Base-by-base conservation (phyloP, 2,888 invertebrate species). In the Neocrepidodera transversa region DNA sequence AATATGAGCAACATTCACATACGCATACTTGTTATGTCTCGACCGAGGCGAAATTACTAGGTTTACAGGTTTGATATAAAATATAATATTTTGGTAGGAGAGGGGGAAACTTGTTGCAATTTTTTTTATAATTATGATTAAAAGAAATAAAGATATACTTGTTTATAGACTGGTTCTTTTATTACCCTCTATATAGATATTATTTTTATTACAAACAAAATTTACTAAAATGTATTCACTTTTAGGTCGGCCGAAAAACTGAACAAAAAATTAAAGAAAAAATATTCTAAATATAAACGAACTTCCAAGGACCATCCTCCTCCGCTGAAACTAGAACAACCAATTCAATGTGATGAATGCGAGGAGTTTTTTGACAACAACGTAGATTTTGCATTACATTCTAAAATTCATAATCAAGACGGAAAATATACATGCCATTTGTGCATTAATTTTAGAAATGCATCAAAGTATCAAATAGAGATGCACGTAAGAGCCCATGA, bases 301-400 rank as follows among this genome's bases (percentile, higher is more conserved):
- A 47, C 48, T 5, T 56, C 52, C 2, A 50, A 60, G 18, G 60
- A 60, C 5, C 64, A 65, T 23, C 65, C 65, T 0, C 65, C 65
- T 17, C 65, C 65, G 4, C 36, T 65, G 11, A 57, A 59, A 49
- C 55, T 65, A 74, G 75, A 28, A 67, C 78, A 70, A 72, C 77
- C 68, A 66, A 76, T 70, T 10, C 69, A 72, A 45, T 77, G 77
- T 60, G 75, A 74, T 47, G 66, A 71, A 32, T 77, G 77, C 58
- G 72, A 75, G 26, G 67, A 66, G 52, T 70, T 64, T 14, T 76
- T 74, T 62, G 68, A 81, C n/a, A 71, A 67, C 55, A 71, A 70
- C 54, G 62, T 74, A 14, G 72, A 70, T 11, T 70, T 67, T 8
- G 63, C 67, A 1, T 23, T 69, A 5, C 71, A 71, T 51, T 71